These are phyloP conservation scores for Patella ulyssiponensis DNA, from an alignment of 2,888 invertebrate species.

Conservation along the genomic window DNA sequence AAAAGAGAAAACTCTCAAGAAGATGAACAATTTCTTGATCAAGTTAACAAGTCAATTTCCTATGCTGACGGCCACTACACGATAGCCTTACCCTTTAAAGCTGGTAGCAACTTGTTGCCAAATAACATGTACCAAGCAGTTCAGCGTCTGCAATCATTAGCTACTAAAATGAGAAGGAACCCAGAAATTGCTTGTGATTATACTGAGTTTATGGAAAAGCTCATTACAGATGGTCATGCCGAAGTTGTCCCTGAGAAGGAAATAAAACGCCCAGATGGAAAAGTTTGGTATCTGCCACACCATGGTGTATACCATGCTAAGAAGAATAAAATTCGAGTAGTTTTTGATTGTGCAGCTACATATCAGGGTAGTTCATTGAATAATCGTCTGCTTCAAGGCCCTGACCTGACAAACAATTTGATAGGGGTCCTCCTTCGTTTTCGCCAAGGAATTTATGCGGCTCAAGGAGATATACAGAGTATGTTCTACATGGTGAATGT, in stretches of 20 bases:
- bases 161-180: conserved; percentile 16
- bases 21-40: conserved; percentile 32
- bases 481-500: conserved; percentile 36
- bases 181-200: conserved; percentile 17
- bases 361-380: conserved; percentile 31
- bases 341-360: conserved; percentile 39
- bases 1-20: conserved; percentile 86
- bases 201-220: conserved; percentile 14
- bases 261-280: background rate
- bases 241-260: conserved; percentile 15
- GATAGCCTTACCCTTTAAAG: conserved; percentile 27
- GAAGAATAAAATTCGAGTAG: conserved; percentile 31
- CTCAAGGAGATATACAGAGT: conserved; percentile 32
- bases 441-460: conserved; percentile 28
- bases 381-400: conserved; percentile 31
- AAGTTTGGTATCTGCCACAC: conserved; percentile 25
- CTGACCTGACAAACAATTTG: conserved; percentile 32
- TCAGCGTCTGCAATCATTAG: background rate
- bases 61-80: conserved; percentile 21
- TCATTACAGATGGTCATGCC: conserved; percentile 30
- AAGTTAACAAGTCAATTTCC: conserved; percentile 15
- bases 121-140: conserved; percentile 9
- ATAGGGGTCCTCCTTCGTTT: conserved; percentile 35
- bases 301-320: conserved; percentile 14
- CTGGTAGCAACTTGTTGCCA: background rate